phyloP scores from a whole-genome alignment of 1,140 invertebrate genomes.

The Spodoptera litura region DNA sequence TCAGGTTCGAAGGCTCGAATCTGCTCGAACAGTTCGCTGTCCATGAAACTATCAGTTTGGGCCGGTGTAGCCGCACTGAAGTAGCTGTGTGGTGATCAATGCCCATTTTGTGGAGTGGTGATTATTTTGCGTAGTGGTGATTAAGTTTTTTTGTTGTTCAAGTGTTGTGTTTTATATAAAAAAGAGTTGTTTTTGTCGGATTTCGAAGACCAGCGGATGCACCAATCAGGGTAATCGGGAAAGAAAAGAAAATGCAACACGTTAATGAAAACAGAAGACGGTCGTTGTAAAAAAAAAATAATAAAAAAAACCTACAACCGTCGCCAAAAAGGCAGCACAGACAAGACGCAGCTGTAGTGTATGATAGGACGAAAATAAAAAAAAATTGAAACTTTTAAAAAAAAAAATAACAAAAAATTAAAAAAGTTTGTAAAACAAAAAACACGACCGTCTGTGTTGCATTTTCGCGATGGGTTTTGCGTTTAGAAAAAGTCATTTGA shows the following conservation, averaged over 20 bases:
- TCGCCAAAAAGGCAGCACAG: slow-evolving; percentile 84
- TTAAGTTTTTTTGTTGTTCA: not conserved
- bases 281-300: slow-evolving; percentile 72
- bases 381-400: slow-evolving; percentile 1
- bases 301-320: slow-evolving; percentile 55
- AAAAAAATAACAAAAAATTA: slow-evolving; percentile 26
- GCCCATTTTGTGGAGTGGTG: slow-evolving; percentile 8
- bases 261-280: slow-evolving; percentile 66
- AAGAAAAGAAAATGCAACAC: slow-evolving; percentile 83
- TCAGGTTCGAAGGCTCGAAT: slow-evolving; percentile 83
- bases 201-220: slow-evolving; percentile 33
- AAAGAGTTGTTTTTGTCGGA: slow-evolving; percentile 42
- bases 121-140: slow-evolving; percentile 13
- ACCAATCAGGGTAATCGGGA: slow-evolving; percentile 70
- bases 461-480: slow-evolving; percentile 74
- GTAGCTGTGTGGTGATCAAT: slow-evolving; percentile 65
- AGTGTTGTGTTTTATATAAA: not conserved
- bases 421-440: slow-evolving; percentile 41
- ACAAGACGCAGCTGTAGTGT: slow-evolving; percentile 59
- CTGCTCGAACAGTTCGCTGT: slow-evolving; percentile 84
- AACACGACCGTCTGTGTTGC: slow-evolving; percentile 84
- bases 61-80: slow-evolving; percentile 85
- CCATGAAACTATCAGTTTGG: slow-evolving; percentile 76
- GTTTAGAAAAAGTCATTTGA: slow-evolving; percentile 46
- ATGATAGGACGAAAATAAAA: slow-evolving; percentile 30